Conservation (phyloP, 35 echinoderm and acorn worm genomes). For the Stichopus chloronotus region DNA sequence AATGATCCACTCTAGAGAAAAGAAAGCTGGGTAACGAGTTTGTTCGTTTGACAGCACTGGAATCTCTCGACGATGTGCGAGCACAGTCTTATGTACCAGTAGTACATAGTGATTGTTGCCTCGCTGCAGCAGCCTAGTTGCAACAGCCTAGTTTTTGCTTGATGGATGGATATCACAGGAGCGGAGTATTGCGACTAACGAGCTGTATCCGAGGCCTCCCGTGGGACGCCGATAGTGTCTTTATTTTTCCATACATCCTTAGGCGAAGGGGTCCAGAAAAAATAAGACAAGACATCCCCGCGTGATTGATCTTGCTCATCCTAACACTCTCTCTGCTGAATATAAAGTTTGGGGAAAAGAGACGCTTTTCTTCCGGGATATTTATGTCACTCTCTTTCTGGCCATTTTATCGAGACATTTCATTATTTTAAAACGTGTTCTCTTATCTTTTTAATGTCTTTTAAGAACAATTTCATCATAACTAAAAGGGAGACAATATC, state of each 20-base stretch:
- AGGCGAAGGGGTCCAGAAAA: not conserved
- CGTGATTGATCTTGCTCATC: not conserved
- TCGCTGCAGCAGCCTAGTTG: too few species aligned
- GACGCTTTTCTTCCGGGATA: not conserved
- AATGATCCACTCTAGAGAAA: too few species aligned
- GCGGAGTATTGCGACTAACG: not conserved
- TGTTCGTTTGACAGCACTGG: too few species aligned
- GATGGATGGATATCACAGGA: too few species aligned
- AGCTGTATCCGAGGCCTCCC: not conserved
- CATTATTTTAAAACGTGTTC: constrained; percentile 17
- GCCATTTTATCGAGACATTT: not conserved
- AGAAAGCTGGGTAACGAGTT: too few species aligned
- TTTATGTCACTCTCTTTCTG: not conserved
- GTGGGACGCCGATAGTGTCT: not conserved
- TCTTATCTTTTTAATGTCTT: not conserved
- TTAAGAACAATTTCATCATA: not conserved
- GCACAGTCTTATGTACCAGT: too few species aligned
- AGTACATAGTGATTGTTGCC: too few species aligned
- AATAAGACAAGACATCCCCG: too few species aligned
- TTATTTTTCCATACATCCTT: not conserved
- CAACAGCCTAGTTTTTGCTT: too few species aligned
- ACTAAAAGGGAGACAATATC: not conserved
- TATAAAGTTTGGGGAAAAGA: not conserved
- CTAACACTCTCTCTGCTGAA: not conserved
- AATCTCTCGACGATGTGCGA: too few species aligned